Evolutionary conservation across 2,113 vertebrate genomes (phyloP).

Genomic region (Bettongia penicillata): DNA sequence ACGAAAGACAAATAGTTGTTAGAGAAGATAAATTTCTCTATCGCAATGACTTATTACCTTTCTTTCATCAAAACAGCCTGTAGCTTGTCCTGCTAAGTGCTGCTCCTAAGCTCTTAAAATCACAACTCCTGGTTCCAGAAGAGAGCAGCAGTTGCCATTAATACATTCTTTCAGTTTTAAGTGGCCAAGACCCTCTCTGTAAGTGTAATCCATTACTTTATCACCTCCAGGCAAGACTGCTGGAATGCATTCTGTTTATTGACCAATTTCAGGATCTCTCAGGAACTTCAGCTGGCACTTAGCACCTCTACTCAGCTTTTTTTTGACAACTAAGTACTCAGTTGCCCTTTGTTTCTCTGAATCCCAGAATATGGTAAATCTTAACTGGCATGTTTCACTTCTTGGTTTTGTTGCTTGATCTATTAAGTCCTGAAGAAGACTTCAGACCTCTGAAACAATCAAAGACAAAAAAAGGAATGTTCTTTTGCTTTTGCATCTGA

Average conservation of each 20-base stretch:
- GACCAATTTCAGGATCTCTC: not conserved
- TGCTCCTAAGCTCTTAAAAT: not conserved
- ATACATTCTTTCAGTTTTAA: conserved; percentile 46
- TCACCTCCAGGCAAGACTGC: conserved; percentile 14
- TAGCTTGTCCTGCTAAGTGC: conserved; percentile 23
- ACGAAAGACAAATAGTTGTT: conserved; percentile 11
- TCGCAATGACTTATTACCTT: conserved; percentile 10
- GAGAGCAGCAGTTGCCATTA: conserved; percentile 20
- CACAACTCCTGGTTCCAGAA: conserved; percentile 20
- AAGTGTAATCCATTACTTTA: conserved; percentile 39
- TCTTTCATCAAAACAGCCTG: conserved; percentile 39
- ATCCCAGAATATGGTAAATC: not conserved
- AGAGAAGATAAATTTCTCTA: conserved; percentile 14
- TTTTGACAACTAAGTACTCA: not conserved
- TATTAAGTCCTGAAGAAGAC: not conserved
- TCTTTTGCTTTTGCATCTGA: not conserved
- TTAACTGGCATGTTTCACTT: not conserved
- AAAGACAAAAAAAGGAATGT: not conserved
- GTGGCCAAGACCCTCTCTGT: not conserved
- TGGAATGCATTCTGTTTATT: not conserved
- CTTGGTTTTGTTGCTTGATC: not conserved
- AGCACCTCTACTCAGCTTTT: not conserved
- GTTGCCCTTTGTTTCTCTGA: not conserved
- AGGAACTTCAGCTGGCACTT: not conserved
- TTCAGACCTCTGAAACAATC: not conserved